Percentiles rank a stretch among this genome's conserved stretches.
Evolutionary conservation across 2,888 invertebrate species (phyloP).

Genomic region (Plagodis dolabraria): DNA sequence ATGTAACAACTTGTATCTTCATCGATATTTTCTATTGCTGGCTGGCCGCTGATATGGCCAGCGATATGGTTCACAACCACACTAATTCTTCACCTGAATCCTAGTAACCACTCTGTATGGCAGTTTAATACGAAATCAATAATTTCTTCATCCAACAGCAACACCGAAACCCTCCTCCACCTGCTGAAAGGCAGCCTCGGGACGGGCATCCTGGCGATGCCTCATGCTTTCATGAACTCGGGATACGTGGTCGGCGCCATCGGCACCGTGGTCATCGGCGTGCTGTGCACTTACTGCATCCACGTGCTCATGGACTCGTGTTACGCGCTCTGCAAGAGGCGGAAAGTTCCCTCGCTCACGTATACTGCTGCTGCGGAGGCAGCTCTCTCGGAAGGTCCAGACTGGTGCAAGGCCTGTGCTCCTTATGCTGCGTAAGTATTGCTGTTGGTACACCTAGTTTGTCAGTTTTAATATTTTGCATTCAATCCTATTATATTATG

Average conservation of each 20-base stretch:
- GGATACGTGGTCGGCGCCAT: conserved; percentile 92
- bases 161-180: conserved; percentile 92
- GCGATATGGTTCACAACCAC: too few species aligned
- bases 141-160: conserved; percentile 76
- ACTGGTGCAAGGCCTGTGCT: conserved; percentile 86
- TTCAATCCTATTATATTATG: too few species aligned
- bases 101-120: too few species aligned
- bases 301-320: conserved; percentile 91
- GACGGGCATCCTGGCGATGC: conserved; percentile 96
- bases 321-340: conserved; percentile 86
- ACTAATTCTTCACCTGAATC: too few species aligned
- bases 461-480: too few species aligned
- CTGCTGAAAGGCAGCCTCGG: conserved; percentile 95
- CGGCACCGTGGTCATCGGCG: conserved; percentile 93
- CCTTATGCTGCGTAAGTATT: conserved; percentile 87
- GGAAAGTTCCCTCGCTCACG: conserved; percentile 87
- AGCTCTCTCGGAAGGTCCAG: conserved; percentile 91
- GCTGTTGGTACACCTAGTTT: too few species aligned
- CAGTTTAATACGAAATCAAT: too few species aligned
- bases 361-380: conserved; percentile 93
- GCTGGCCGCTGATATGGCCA: too few species aligned
- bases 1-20: too few species aligned
- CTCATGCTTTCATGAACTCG: conserved; percentile 92
- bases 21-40: too few species aligned
- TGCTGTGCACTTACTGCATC: conserved; percentile 97